Percentiles rank a stretch among this genome's conserved stretches.
Conservation (phyloP, 1,140 invertebrate species). For the Homarus americanus region DNA sequence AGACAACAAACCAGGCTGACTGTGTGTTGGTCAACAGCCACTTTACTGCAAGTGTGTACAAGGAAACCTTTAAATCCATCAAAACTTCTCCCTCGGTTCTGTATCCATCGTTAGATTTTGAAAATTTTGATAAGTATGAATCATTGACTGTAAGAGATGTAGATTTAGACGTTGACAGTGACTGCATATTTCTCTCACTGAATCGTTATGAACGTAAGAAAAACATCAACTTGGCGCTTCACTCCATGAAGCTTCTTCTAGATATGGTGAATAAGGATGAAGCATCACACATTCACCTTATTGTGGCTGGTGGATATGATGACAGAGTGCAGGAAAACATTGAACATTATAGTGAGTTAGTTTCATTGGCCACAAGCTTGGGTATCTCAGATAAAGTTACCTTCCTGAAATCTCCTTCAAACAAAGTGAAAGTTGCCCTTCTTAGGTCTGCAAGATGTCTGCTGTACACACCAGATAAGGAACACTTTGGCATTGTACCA, state of each 20-base stretch:
- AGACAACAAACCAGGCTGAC: slow-evolving; percentile 90
- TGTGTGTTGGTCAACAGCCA: slow-evolving; percentile 96
- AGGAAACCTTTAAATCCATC: slow-evolving; percentile 86
- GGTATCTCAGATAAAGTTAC: slow-evolving; percentile 87
- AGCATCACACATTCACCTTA: slow-evolving; percentile 83
- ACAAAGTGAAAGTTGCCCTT: slow-evolving; percentile 89
- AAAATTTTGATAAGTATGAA: slow-evolving; percentile 82
- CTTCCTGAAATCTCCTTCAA: slow-evolving; percentile 92
- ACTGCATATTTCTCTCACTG: slow-evolving; percentile 88
- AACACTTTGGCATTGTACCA: slow-evolving; percentile 99
- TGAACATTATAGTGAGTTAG: slow-evolving; percentile 90
- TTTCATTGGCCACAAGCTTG: slow-evolving; percentile 82
- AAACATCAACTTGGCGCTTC: slow-evolving; percentile 90
- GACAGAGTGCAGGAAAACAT: slow-evolving; percentile 92
- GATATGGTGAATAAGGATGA: slow-evolving; percentile 2
- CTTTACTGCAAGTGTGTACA: slow-evolving; percentile 92
- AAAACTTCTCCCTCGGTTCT: slow-evolving; percentile 84
- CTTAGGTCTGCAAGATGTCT: slow-evolving; percentile 87
- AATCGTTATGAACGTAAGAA: slow-evolving; percentile 99
- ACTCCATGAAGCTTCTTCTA: slow-evolving; percentile 86
- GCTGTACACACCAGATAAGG: slow-evolving; percentile 96
- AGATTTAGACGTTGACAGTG: slow-evolving; percentile 18
- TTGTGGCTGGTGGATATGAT: slow-evolving; percentile 99
- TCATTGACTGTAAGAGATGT: slow-evolving; percentile 50
- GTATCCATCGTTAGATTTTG: slow-evolving; percentile 95